Conservation (phyloP, 2,888 invertebrate genomes). For the Folsomia manolachei region DNA sequence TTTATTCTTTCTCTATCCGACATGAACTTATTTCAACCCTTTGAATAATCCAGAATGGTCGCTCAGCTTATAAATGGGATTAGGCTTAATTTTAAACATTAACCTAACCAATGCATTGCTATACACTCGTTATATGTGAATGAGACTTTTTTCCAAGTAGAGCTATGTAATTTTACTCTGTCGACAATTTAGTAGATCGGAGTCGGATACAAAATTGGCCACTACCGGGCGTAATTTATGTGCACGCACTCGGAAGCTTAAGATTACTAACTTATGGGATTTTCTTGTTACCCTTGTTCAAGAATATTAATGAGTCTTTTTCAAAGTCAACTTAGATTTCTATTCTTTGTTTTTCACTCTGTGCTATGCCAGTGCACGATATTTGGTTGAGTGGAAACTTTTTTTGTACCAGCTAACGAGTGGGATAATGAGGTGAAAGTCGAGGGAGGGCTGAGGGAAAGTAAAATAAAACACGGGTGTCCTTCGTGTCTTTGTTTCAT, state of each 20-base stretch:
- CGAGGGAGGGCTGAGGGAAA: too few relatives aligned
- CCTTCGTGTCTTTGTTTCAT: background rate
- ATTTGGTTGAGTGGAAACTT: background rate
- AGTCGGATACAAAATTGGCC: background rate
- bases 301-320: constrained; percentile 12
- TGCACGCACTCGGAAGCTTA: constrained; percentile 16
- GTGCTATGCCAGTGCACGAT: background rate
- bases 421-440: background rate
- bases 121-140: too few relatives aligned
- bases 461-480: too few relatives aligned
- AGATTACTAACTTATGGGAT: constrained; percentile 17
- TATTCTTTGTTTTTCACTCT: background rate
- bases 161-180: too few relatives aligned
- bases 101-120: background rate
- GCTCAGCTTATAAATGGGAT: too few relatives aligned
- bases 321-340: background rate
- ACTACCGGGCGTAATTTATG: constrained; percentile 9
- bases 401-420: too few relatives aligned
- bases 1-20: too few relatives aligned
- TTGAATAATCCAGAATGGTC: too few relatives aligned
- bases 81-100: background rate
- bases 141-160: too few relatives aligned
- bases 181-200: constrained; percentile 8
- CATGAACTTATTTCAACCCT: too few relatives aligned
- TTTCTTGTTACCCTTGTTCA: constrained; percentile 10